These are phyloP conservation scores for Contarinia nasturtii DNA, from an alignment of 1,140 invertebrate species.

Conservation along the genomic window DNA sequence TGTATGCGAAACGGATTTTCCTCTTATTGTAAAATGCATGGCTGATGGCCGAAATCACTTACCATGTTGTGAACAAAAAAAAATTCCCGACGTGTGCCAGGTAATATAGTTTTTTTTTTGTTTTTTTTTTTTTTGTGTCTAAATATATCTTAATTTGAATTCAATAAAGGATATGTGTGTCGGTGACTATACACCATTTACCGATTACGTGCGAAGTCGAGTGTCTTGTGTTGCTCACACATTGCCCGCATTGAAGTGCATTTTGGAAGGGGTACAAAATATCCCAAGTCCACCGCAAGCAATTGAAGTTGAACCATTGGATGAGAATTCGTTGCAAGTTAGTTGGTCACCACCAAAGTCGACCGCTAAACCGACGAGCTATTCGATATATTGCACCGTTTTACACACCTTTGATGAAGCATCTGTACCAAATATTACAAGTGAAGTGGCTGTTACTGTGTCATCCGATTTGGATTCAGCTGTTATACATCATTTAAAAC, in stretches of 20 bases:
- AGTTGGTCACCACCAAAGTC: constrained; percentile 42
- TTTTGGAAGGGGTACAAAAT: constrained; percentile 58
- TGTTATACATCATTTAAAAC: constrained; percentile 34
- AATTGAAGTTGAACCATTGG: constrained; percentile 45
- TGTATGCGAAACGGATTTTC: constrained; percentile 56
- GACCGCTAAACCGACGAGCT: constrained; percentile 40
- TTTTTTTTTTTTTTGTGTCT: neutral
- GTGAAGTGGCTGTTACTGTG: constrained; percentile 22
- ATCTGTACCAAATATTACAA: constrained; percentile 8
- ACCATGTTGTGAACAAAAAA: constrained; percentile 59
- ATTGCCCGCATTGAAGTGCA: constrained; percentile 61
- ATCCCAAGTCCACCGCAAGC: constrained; percentile 50
- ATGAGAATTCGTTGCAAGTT: constrained; percentile 45
- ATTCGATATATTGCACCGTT: constrained; percentile 49
- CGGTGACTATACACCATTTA: constrained; percentile 68
- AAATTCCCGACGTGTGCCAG: constrained; percentile 55
- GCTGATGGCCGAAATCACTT: constrained; percentile 65
- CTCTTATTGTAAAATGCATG: constrained; percentile 51
- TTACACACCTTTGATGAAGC: constrained; percentile 40
- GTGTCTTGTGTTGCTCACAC: constrained; percentile 66
- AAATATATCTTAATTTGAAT: neutral
- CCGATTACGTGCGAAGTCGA: constrained; percentile 61
- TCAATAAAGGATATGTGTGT: constrained; percentile 47
- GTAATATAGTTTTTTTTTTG: neutral
- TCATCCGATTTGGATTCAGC: constrained; percentile 32